These are phyloP conservation scores for Muschampia plurimacula DNA, from an alignment of 2,888 invertebrate genomes.

Conservation along the genomic window DNA sequence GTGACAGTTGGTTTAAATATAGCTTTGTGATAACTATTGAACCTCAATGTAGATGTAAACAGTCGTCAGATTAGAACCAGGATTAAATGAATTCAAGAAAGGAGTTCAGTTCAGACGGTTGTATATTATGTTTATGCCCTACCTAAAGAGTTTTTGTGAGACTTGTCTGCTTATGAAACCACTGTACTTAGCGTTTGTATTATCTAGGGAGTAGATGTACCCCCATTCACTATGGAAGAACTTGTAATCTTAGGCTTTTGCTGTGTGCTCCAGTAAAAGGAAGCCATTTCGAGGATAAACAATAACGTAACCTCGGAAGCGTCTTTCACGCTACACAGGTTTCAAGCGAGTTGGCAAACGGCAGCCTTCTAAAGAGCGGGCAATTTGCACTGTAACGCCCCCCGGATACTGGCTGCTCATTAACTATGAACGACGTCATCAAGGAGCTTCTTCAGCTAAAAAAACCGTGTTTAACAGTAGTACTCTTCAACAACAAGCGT, in stretches of 20 bases:
- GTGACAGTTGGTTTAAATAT: neutral
- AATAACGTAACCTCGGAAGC: slow-evolving; percentile 77
- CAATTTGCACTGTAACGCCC: slow-evolving; percentile 78
- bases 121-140: neutral
- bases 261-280: slow-evolving; percentile 61
- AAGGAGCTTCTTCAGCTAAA: slow-evolving; percentile 80
- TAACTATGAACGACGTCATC: slow-evolving; percentile 84
- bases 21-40: neutral
- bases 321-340: slow-evolving; percentile 72
- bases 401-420: slow-evolving; percentile 82
- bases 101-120: neutral
- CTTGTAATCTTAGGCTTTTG: slow-evolving; percentile 28
- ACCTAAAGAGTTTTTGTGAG: slow-evolving; percentile 1
- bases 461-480: slow-evolving; percentile 78
- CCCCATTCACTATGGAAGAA: slow-evolving; percentile 8
- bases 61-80: neutral
- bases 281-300: slow-evolving; percentile 80
- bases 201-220: slow-evolving; percentile 5
- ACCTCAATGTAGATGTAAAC: slow-evolving; percentile 3
- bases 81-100: neutral
- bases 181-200: neutral
- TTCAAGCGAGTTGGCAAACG: slow-evolving; percentile 72
- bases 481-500: slow-evolving; percentile 76
- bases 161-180: neutral
- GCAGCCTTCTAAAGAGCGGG: slow-evolving; percentile 71